These are phyloP conservation scores for Alectura lathami DNA, from an alignment of 2,113 vertebrate genomes.

Conservation along the genomic window DNA sequence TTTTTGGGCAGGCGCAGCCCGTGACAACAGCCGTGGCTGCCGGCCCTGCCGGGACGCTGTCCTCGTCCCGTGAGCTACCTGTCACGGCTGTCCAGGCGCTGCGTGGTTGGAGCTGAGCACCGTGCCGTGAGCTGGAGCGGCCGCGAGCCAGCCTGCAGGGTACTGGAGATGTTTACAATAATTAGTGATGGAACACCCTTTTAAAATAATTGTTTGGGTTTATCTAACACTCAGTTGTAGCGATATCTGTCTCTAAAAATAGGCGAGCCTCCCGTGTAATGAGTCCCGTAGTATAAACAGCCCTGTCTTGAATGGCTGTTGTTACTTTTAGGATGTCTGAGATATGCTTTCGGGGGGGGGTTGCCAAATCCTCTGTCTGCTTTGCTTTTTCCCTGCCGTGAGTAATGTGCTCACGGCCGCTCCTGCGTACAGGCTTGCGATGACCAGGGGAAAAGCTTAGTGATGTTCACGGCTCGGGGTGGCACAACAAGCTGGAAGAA, in stretches of 20 bases:
- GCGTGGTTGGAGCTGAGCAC: no score
- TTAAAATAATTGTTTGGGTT: slow-evolving; percentile 56
- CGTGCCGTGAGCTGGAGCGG: background rate
- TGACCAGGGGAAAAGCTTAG: background rate
- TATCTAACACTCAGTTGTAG: slow-evolving; percentile 23
- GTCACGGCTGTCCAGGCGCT: accelerated
- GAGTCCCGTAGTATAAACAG: background rate
- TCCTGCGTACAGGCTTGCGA: accelerated
- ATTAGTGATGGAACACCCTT: slow-evolving; percentile 52
- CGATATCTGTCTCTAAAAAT: slow-evolving; percentile 32
- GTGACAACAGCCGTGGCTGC: background rate
- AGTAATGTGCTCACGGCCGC: background rate
- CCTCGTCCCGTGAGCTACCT: no score
- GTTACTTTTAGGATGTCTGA: slow-evolving; percentile 31
- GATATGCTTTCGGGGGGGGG: background rate
- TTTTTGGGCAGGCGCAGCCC: no score
- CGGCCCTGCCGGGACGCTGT: background rate
- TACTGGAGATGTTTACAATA: slow-evolving; percentile 32
- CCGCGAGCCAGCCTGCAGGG: background rate
- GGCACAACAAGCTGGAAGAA: background rate
- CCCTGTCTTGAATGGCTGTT: slow-evolving; percentile 8
- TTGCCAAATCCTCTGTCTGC: slow-evolving; percentile 10
- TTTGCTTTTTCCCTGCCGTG: background rate
- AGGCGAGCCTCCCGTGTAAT: slow-evolving; percentile 21
- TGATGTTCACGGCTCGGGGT: accelerated